phyloP scores from a whole-genome alignment of 2,888 invertebrate species.

The Campoletis raptor region DNA sequence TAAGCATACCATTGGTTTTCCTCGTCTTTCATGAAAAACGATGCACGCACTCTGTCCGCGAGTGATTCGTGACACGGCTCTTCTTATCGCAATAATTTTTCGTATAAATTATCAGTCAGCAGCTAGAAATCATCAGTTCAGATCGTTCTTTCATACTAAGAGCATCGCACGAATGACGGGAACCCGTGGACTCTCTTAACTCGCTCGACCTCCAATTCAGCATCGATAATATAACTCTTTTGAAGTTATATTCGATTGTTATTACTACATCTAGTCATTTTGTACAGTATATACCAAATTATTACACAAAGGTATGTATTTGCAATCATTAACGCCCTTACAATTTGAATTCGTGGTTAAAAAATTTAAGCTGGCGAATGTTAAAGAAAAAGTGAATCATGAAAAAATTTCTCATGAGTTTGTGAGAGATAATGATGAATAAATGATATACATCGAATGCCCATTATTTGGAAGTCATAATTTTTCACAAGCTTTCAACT shows the following conservation, averaged over 20 bases:
- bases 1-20: conserved; percentile 17
- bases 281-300: conserved; percentile 60
- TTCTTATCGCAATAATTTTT: conserved; percentile 69
- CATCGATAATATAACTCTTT: conserved; percentile 71
- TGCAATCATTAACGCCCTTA: neutral
- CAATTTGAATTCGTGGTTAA: neutral
- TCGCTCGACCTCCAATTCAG: conserved; percentile 33
- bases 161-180: conserved; percentile 67
- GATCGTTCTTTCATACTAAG: conserved; percentile 53
- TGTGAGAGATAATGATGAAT: neutral
- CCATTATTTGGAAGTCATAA: no score
- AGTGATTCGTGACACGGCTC: conserved; percentile 53
- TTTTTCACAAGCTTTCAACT: neutral
- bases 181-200: conserved; percentile 64
- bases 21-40: neutral
- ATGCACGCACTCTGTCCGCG: neutral
- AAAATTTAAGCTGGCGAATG: no score
- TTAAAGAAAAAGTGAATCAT: no score
- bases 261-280: conserved; percentile 69
- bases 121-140: conserved; percentile 72
- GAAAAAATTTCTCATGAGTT: neutral
- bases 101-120: conserved; percentile 76
- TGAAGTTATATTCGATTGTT: conserved; percentile 71
- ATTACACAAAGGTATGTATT: conserved; percentile 72
- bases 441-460: no score